Evolutionary conservation across 2,888 invertebrate species (phyloP).

Genomic region (Anthrax anthrax): DNA sequence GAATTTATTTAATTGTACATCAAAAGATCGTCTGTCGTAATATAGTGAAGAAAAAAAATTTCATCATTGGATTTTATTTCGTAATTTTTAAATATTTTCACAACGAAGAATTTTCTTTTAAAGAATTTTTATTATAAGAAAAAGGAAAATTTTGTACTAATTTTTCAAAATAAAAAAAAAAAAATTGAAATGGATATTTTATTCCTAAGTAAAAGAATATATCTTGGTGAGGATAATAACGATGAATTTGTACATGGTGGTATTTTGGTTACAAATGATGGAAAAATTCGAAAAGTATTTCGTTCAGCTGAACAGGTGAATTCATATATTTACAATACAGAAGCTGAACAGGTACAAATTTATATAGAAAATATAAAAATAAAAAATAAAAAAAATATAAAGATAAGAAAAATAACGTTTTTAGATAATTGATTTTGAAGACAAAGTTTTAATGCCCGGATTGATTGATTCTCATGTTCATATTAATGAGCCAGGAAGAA

Average conservation of each 20-base stretch:
- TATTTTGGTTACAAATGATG: slow-evolving; percentile 41
- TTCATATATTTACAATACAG: slow-evolving; percentile 35
- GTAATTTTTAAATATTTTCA: too few species aligned
- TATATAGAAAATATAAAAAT: too few species aligned
- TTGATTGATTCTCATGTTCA: slow-evolving; percentile 59
- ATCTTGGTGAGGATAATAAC: slow-evolving; percentile 33
- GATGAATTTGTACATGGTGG: slow-evolving; percentile 42
- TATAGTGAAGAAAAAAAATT: too few species aligned
- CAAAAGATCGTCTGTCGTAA: too few species aligned
- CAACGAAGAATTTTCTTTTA: too few species aligned
- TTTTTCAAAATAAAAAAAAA: background rate
- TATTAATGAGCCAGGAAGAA: slow-evolving; percentile 57
- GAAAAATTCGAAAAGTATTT: slow-evolving; percentile 42
- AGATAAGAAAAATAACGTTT: slow-evolving; percentile 2
- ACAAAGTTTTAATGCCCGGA: slow-evolving; percentile 48
- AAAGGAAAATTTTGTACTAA: too few species aligned
- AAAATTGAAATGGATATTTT: slow-evolving; percentile 10
- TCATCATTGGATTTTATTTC: too few species aligned
- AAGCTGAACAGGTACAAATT: slow-evolving; percentile 38
- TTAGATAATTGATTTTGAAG: slow-evolving; percentile 36
- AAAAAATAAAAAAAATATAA: background rate
- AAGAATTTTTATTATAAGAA: too few species aligned
- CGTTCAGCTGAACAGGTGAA: slow-evolving; percentile 36
- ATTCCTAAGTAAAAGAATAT: slow-evolving; percentile 22
- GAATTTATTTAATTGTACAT: too few species aligned